Conservation (phyloP, 2,113 vertebrate species). For the Mionectes macconnelli region DNA sequence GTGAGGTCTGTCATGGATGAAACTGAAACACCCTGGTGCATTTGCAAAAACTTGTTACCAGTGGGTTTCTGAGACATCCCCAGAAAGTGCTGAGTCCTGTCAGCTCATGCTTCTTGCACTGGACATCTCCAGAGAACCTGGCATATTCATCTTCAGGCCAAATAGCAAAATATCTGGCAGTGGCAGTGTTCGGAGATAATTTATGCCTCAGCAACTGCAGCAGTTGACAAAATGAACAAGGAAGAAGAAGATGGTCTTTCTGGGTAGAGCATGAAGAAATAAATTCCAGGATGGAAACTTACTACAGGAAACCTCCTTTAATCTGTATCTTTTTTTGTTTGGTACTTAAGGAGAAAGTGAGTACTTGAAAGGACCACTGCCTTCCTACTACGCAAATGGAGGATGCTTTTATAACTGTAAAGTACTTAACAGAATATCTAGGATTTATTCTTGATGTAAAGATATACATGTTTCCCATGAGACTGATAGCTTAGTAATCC, state of each 20-base stretch:
- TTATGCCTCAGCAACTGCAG: not conserved
- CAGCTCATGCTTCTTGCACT: fast-evolving
- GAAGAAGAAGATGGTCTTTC: not conserved
- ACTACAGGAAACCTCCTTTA: not conserved
- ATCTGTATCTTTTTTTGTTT: not conserved
- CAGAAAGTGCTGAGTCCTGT: not conserved
- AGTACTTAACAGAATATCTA: not conserved
- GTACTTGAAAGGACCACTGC: not conserved
- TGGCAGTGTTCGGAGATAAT: not conserved
- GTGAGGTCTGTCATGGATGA: not conserved
- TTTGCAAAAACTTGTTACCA: not conserved
- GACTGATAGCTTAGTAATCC: not conserved
- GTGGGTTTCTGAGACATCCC: not conserved
- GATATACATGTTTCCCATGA: not conserved
- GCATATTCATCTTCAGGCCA: not conserved
- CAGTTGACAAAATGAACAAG: not conserved
- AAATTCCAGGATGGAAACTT: not conserved
- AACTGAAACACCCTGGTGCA: not conserved
- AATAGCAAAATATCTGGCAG: not conserved
- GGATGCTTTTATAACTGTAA: not conserved
- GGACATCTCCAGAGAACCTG: not conserved
- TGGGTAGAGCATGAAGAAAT: not conserved
- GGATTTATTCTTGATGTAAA: not conserved
- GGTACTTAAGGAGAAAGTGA: not conserved
- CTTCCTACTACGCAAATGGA: not conserved